These are phyloP conservation scores for Botrylloides violaceus DNA, from an alignment of 23 tunicate species.

Conservation along the genomic window DNA sequence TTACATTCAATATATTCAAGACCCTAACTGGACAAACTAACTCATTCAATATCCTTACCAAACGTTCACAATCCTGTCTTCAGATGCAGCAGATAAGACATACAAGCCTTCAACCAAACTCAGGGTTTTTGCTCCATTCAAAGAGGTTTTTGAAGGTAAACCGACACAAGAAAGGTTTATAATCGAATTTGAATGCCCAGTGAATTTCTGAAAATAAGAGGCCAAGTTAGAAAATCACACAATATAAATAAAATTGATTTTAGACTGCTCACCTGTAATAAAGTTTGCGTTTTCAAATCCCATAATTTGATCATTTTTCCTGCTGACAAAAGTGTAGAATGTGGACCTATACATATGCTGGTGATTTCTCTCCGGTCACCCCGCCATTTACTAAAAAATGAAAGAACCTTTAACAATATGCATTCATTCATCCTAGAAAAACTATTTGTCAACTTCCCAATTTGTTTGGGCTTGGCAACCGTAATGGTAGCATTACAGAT, in stretches of 20 bases:
- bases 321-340: conserved; percentile 56
- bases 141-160: background rate
- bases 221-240: background rate
- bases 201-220: conserved; percentile 38
- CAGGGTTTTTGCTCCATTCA: conserved; percentile 1
- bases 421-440: no score
- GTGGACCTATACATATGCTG: conserved; percentile 53
- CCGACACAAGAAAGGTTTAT: conserved; percentile 22
- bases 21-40: no score
- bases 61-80: conserved; percentile 50
- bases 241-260: background rate
- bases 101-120: conserved; percentile 38
- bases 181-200: conserved; percentile 67
- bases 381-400: conserved; percentile 69
- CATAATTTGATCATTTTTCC: conserved; percentile 69
- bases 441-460: no score
- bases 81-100: conserved; percentile 64
- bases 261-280: conserved; percentile 35
- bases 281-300: conserved; percentile 62
- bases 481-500: no score
- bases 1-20: background rate
- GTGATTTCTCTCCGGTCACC: conserved; percentile 51
- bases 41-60: conserved; percentile 66
- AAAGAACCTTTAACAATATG: background rate
- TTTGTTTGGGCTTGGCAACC: no score